phyloP scores from a whole-genome alignment of 2,113 vertebrate species.

The Felis chaus region DNA sequence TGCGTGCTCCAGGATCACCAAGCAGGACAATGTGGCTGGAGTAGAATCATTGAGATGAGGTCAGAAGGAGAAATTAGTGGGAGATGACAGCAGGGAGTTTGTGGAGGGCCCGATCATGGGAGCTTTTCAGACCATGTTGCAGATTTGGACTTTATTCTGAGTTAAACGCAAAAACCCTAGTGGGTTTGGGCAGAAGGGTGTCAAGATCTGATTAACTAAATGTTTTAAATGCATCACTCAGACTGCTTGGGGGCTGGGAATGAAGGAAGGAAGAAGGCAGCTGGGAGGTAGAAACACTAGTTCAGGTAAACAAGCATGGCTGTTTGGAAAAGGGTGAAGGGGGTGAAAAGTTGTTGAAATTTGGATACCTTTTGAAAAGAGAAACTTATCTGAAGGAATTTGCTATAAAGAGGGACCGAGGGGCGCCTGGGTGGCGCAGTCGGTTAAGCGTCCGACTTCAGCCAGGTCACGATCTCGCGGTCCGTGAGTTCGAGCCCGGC shows the following conservation, averaged over 20 bases:
- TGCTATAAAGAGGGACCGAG: background rate
- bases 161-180: background rate
- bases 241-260: fast-evolving
- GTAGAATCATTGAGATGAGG: background rate
- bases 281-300: background rate
- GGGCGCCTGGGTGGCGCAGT: too few relatives aligned
- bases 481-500: too few relatives aligned
- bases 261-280: background rate
- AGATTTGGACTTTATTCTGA: background rate
- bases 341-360: background rate
- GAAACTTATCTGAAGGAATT: background rate
- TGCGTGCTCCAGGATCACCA: background rate
- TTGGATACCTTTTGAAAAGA: background rate
- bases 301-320: background rate
- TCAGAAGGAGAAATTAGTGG: background rate
- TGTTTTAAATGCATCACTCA: background rate
- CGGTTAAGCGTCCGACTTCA: too few relatives aligned
- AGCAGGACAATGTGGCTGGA: background rate
- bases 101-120: background rate
- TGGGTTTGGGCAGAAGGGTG: background rate
- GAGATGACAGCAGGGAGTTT: background rate
- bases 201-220: background rate
- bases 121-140: background rate
- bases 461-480: too few relatives aligned
- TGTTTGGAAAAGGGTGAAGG: background rate